These are phyloP conservation scores for Pseudotriccus pelzelni DNA, from an alignment of 2,797 vertebrate genomes.

Conservation along the genomic window DNA sequence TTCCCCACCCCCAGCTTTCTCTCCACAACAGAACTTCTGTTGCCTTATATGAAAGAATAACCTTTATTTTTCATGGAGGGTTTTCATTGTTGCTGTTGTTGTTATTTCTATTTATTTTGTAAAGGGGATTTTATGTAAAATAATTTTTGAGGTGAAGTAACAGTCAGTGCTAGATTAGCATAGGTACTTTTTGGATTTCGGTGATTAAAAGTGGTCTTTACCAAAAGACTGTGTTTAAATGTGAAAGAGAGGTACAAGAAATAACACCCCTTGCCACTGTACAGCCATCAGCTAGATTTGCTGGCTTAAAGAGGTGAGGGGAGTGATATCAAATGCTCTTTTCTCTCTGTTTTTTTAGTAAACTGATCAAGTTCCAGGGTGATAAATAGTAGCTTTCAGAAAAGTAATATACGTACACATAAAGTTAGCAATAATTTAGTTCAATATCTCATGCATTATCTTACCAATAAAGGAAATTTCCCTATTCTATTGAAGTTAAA, in stretches of 20 bases:
- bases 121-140: not conserved
- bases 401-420: not conserved
- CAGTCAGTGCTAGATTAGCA: not conserved
- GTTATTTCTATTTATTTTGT: not conserved
- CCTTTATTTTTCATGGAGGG: not conserved
- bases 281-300: not conserved
- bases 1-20: rapidly evolving
- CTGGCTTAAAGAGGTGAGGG: not conserved
- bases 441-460: not conserved
- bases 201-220: not conserved
- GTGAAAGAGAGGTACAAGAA: not conserved
- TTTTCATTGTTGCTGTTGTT: not conserved
- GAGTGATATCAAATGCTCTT: not conserved
- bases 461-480: not conserved
- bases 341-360: not conserved
- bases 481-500: not conserved
- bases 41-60: not conserved
- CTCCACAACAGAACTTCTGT: not conserved
- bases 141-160: not conserved
- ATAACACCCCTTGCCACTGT: not conserved
- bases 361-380: not conserved
- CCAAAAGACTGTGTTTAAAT: not conserved
- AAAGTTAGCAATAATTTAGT: not conserved
- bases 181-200: not conserved
- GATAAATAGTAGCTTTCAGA: not conserved